Percentiles rank a stretch among this genome's conserved stretches.
Conservation (phyloP, 2,797 vertebrate genomes). For the Forpus xanthops region DNA sequence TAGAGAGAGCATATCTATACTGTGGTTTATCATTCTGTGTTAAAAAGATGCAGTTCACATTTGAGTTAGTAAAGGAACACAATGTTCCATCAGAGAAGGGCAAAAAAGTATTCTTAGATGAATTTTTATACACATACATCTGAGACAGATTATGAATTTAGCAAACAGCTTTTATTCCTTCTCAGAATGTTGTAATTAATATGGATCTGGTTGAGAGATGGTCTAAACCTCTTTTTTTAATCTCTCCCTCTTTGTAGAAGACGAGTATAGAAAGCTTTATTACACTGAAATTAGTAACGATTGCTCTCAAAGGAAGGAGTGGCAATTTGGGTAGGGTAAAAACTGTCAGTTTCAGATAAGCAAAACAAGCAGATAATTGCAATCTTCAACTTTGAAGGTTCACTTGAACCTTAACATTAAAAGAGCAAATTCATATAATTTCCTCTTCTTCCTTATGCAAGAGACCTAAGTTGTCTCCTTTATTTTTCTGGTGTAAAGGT, state of each 20-base stretch:
- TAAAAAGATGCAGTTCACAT: background rate
- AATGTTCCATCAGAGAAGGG: conserved; percentile 6
- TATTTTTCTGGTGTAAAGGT: background rate
- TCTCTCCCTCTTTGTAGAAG: background rate
- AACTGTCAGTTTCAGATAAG: background rate
- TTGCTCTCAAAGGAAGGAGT: background rate
- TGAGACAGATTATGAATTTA: conserved; percentile 23
- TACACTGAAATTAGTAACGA: background rate
- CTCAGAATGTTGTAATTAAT: conserved; percentile 5
- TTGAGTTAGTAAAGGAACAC: background rate
- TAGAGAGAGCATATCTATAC: background rate
- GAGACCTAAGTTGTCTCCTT: background rate
- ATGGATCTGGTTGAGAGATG: background rate
- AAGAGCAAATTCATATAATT: background rate
- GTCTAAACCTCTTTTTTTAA: background rate
- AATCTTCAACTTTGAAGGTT: background rate
- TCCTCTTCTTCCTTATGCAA: background rate
- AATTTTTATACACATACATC: background rate
- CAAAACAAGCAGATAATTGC: background rate
- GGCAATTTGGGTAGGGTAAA: background rate
- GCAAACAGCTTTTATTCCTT: background rate
- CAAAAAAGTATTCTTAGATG: conserved; percentile 19
- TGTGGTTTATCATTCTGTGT: background rate
- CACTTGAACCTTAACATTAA: background rate
- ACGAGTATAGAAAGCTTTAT: background rate